Evolutionary conservation across 2,113 vertebrate species (phyloP).

Genomic region (Hylia prasina): DNA sequence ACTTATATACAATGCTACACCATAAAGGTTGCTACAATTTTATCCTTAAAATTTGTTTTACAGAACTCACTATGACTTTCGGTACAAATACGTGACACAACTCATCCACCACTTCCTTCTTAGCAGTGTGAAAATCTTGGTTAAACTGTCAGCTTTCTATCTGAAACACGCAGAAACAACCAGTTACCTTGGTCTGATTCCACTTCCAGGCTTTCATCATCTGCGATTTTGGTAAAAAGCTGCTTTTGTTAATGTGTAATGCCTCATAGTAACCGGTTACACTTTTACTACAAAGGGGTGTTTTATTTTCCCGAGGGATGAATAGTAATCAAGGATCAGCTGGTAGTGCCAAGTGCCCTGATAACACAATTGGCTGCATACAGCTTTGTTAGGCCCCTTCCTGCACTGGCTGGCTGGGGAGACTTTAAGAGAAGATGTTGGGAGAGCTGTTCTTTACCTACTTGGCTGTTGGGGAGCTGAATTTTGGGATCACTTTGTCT

Average conservation of each 20-base stretch:
- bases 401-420: neutral
- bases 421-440: neutral
- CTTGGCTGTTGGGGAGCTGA: neutral
- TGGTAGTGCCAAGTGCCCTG: constrained; percentile 67
- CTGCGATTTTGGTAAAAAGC: constrained; percentile 38
- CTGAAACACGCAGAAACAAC: neutral
- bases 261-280: constrained; percentile 46
- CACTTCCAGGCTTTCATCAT: constrained; percentile 25
- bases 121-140: neutral
- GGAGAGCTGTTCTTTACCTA: neutral
- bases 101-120: neutral
- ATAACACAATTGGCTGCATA: constrained; percentile 67
- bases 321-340: constrained; percentile 62
- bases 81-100: neutral
- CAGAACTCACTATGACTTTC: neutral
- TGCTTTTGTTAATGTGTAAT: constrained; percentile 50
- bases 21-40: neutral
- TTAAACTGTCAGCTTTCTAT: neutral
- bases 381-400: constrained; percentile 51
- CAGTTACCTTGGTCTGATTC: constrained; percentile 5
- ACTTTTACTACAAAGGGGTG: constrained; percentile 60
- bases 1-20: neutral
- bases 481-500: neutral
- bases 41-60: neutral
- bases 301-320: constrained; percentile 63